Evolutionary conservation across 1,140 invertebrate genomes (phyloP).

Genomic region (Drosophila mojavensis): DNA sequence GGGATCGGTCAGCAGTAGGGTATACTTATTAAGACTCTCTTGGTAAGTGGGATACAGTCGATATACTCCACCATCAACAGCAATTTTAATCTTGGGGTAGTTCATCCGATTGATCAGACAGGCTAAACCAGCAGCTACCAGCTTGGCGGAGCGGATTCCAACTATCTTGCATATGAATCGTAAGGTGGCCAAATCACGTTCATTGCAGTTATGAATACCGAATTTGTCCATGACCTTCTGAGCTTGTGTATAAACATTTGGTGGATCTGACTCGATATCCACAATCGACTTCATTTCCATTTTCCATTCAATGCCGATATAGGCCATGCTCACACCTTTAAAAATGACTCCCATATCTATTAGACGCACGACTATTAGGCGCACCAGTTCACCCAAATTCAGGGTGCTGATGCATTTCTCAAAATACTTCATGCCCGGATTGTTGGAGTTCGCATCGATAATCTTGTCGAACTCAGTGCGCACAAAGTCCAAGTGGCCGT

Average conservation of each 20-base stretch:
- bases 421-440: slow-evolving; percentile 91
- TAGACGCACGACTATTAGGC: slow-evolving; percentile 73
- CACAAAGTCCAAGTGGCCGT: slow-evolving; percentile 93
- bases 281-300: slow-evolving; percentile 97
- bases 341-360: slow-evolving; percentile 57
- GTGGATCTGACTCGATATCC: slow-evolving; percentile 94
- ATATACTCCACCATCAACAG: slow-evolving; percentile 99
- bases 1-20: slow-evolving; percentile 17
- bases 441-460: slow-evolving; percentile 92
- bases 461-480: slow-evolving; percentile 93
- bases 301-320: slow-evolving; percentile 82
- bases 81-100: slow-evolving; percentile 94
- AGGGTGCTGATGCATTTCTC: slow-evolving; percentile 97
- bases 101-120: slow-evolving; percentile 93
- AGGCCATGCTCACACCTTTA: slow-evolving; percentile 38
- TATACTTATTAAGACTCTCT: slow-evolving; percentile 27
- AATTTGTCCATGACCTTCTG: slow-evolving; percentile 95
- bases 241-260: slow-evolving; percentile 91
- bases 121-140: slow-evolving; percentile 94
- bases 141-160: slow-evolving; percentile 94
- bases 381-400: slow-evolving; percentile 94
- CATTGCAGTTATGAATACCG: slow-evolving; percentile 89
- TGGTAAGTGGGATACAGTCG: slow-evolving; percentile 92
- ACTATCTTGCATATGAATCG: slow-evolving; percentile 95
- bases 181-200: slow-evolving; percentile 94